Evolutionary conservation across 2,888 invertebrate genomes (phyloP).

Genomic region (Drosophila paracracens): DNA sequence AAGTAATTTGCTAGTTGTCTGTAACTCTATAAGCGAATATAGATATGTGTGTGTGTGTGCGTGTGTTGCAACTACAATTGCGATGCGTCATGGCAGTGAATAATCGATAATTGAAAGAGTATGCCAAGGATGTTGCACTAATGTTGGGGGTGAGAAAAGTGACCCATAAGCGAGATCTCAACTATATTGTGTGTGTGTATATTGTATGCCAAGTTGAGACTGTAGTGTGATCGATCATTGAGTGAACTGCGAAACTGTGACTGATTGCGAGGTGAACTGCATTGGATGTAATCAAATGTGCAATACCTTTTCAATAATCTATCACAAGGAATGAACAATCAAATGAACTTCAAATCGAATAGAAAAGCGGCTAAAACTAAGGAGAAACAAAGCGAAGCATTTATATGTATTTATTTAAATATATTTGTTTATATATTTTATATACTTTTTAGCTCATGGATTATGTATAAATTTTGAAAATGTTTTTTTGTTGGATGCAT

Average conservation of each 20-base stretch:
- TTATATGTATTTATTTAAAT: background rate
- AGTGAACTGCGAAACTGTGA: constrained; percentile 19
- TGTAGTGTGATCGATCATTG: constrained; percentile 39
- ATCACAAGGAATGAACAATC: constrained; percentile 15
- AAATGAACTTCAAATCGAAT: background rate
- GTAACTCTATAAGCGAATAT: constrained; percentile 5
- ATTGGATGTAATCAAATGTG: constrained; percentile 27
- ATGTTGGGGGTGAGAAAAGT: constrained; percentile 45
- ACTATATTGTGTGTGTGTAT: background rate
- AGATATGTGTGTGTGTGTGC: background rate
- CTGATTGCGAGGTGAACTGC: constrained; percentile 52
- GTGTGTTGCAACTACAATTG: constrained; percentile 18
- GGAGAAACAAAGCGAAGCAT: background rate
- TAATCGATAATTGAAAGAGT: constrained; percentile 51
- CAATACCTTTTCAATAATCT: constrained; percentile 24
- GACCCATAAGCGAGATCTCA: constrained; percentile 22
- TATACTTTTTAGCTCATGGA: background rate
- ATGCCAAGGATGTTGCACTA: constrained; percentile 55
- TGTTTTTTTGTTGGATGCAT: background rate
- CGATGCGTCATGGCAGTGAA: constrained; percentile 59
- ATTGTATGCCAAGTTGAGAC: background rate
- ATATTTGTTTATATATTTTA: background rate
- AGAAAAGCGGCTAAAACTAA: background rate
- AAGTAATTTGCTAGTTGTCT: constrained; percentile 60
- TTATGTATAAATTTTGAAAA: background rate